Base-by-base conservation (phyloP, 2,797 vertebrate genomes). In the Molossus molossus region DNA sequence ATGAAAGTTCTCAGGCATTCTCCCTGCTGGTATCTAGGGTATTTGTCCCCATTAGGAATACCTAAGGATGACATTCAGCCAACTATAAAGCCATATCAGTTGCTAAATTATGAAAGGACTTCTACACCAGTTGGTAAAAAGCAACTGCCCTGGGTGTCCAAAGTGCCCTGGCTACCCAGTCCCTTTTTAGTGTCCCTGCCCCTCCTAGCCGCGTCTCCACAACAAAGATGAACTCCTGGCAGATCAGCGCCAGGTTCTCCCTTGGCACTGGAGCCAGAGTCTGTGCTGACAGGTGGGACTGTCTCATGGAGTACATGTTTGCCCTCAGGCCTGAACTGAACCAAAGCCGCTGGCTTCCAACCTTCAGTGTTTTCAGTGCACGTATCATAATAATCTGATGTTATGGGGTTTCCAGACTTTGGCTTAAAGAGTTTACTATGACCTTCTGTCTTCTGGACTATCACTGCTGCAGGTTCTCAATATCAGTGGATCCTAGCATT, bases 81-180 rank as follows among this genome's bases (percentile, higher is more conserved):
- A 92, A 84, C 25, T 77, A 27, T 18, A 76, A 53, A 48, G 37
- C n/a, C 21, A 45, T 18, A 29, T 4, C 13, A 33, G 3, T 58
- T 93, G 67, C 53, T 91, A 73, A 79, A 76, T 65, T 70, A 86
- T 18, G 37, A 62, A 81, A 76, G 73, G 11, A 81, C 17, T 77
- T 40, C 15, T 57, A 14, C 5, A 48, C 7, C 8, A 18, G 6
- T 85, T 60, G 33, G 33, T 90, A 80, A 80, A 89, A 91, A 50
- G 3, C 55, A 84, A 4, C 23, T 37, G 10, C 23, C n/a, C 20
- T 55, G 29, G 65, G 50, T 45, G 12, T 85, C 9, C 75, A 62
- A 45, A 91, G 50, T 29, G 11, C 65, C 29, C 70, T 64, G 82
- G 50, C 8, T 40, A 69, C 45, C 73, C 13, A 58, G 23, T 2